Conservation (phyloP, 2,113 vertebrate species). For the Eurystomus gularis region DNA sequence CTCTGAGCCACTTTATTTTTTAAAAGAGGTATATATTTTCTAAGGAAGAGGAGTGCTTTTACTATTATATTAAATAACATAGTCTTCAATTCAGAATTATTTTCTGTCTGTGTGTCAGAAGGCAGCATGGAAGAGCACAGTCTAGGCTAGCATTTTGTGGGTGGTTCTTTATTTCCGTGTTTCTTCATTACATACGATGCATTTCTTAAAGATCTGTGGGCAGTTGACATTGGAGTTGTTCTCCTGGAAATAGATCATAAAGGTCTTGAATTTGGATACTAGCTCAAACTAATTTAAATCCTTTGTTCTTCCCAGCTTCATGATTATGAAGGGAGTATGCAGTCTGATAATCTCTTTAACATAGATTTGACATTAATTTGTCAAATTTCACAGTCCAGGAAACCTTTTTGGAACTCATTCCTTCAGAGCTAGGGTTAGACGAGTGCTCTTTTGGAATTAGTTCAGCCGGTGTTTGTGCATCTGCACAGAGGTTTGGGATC, state of each 20-base stretch:
- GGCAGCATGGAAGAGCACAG: not conserved
- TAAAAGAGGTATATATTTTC: not conserved
- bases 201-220: not conserved
- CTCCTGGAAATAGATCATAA: not conserved
- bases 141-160: not conserved
- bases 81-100: not conserved
- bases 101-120: not conserved
- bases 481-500: not conserved
- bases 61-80: not conserved
- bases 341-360: not conserved
- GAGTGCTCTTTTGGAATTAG: not conserved
- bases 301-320: not conserved
- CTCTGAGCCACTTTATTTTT: not conserved
- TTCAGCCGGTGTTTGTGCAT: not conserved
- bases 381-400: not conserved
- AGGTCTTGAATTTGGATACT: not conserved
- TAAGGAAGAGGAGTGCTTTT: not conserved
- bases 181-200: not conserved
- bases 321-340: not conserved
- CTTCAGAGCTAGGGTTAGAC: not conserved
- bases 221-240: not conserved
- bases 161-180: not conserved
- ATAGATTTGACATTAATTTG: not conserved
- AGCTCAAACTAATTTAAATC: not conserved
- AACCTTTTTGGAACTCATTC: not conserved